These are phyloP conservation scores for Eurytemora carolleeae DNA, from an alignment of 1,140 invertebrate species.

Conservation along the genomic window DNA sequence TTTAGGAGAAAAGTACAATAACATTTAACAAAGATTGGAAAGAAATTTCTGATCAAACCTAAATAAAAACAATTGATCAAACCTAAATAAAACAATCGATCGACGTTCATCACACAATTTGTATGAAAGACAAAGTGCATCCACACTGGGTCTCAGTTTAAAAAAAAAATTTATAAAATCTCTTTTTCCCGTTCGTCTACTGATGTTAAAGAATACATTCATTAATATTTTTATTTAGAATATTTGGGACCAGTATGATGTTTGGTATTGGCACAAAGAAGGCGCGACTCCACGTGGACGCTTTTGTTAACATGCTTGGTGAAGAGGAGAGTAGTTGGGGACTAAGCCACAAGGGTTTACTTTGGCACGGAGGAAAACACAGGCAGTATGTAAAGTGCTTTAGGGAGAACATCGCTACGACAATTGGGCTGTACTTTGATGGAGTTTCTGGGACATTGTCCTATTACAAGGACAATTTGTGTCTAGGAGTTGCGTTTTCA, in stretches of 20 bases:
- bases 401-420: slow-evolving; percentile 42
- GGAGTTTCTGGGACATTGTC: slow-evolving; percentile 44
- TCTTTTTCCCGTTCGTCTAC: no score
- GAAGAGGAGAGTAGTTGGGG: slow-evolving; percentile 49
- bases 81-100: no score
- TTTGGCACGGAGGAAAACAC: slow-evolving; percentile 41
- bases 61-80: no score
- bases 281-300: slow-evolving; percentile 39
- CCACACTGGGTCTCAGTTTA: no score
- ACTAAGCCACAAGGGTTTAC: slow-evolving; percentile 45
- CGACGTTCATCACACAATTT: no score
- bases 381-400: slow-evolving; percentile 42
- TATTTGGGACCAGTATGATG: slow-evolving; percentile 57
- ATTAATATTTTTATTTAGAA: slow-evolving; percentile 23
- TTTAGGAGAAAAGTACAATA: no score
- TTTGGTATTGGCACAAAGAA: slow-evolving; percentile 44
- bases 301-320: slow-evolving; percentile 46
- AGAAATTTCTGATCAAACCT: no score
- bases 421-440: slow-evolving; percentile 43
- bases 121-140: no score
- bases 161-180: no score
- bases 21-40: no score
- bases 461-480: slow-evolving; percentile 46
- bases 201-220: no score
- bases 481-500: slow-evolving; percentile 37